Evolutionary conservation across 2,888 invertebrate species (phyloP).

Genomic region (Megastigmus dorsalis): DNA sequence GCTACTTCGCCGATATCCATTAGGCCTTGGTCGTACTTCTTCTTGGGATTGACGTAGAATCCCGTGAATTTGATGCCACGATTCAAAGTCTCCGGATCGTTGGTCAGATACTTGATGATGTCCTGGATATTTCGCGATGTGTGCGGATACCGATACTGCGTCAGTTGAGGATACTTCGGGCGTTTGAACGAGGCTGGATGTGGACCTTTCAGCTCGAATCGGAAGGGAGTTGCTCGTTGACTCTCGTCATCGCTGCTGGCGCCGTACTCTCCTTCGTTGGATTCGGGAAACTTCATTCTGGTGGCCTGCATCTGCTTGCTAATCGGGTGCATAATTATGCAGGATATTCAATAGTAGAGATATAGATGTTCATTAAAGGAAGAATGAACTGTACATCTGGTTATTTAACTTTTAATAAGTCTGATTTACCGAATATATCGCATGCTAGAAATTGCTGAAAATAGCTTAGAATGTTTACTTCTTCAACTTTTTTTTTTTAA

Average conservation of each 20-base stretch:
- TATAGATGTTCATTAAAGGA: no score
- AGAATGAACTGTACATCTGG: no score
- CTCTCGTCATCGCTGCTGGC: not conserved
- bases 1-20: constrained; percentile 62
- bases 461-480: no score
- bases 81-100: constrained; percentile 62
- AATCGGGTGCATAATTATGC: not conserved
- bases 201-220: constrained; percentile 70
- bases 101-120: constrained; percentile 70
- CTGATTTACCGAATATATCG: no score
- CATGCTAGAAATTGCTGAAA: no score
- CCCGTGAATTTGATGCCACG: constrained; percentile 73
- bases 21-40: constrained; percentile 65
- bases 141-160: constrained; percentile 70
- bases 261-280: constrained; percentile 14
- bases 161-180: constrained; percentile 68
- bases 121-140: constrained; percentile 72
- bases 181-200: constrained; percentile 69
- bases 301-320: not conserved
- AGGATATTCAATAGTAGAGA: no score
- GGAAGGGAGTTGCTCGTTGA: constrained; percentile 76
- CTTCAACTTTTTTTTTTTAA: no score
- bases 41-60: constrained; percentile 70
- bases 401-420: no score
- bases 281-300: constrained; percentile 40